Evolutionary conservation across 2,888 invertebrate genomes (phyloP).

Genomic region (Pasiphila rectangulata): DNA sequence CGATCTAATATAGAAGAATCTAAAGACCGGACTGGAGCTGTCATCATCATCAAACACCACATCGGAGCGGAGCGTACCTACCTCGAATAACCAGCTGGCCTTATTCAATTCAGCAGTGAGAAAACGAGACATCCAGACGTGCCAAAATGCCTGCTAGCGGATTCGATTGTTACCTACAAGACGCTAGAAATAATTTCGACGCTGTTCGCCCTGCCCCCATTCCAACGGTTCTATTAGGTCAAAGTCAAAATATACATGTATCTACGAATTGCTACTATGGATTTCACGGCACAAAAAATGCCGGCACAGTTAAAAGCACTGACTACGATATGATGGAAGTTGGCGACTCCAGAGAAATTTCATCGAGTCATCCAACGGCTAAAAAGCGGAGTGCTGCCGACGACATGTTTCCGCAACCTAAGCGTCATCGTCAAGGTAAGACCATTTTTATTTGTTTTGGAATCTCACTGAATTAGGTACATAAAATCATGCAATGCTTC

Average conservation of each 20-base stretch:
- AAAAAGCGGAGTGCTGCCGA: conserved; percentile 70
- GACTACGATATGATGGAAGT: conserved; percentile 72
- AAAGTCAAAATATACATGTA: conserved; percentile 70
- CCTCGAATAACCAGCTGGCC: too few relatives aligned
- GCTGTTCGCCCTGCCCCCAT: conserved; percentile 70
- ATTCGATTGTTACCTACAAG: conserved; percentile 64
- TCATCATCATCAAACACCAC: too few relatives aligned
- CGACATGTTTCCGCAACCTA: conserved; percentile 56
- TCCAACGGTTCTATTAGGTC: conserved; percentile 63
- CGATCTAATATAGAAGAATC: too few relatives aligned
- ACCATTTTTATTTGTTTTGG: conserved; percentile 35
- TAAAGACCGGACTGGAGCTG: too few relatives aligned
- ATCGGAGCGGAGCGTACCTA: too few relatives aligned
- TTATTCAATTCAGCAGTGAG: background rate
- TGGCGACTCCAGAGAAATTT: conserved; percentile 35
- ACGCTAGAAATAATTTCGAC: conserved; percentile 73
- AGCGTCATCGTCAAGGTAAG: conserved; percentile 74
- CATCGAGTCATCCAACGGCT: conserved; percentile 44
- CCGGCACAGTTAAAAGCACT: conserved; percentile 42
- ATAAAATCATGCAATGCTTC: too few relatives aligned
- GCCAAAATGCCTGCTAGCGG: conserved; percentile 67
- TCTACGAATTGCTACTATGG: conserved; percentile 79
- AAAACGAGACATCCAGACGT: background rate
- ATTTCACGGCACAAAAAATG: conserved; percentile 60
- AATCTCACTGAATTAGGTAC: conserved; percentile 59